Conservation (phyloP, 1,140 invertebrate genomes). For the Papilio aristodemus region DNA sequence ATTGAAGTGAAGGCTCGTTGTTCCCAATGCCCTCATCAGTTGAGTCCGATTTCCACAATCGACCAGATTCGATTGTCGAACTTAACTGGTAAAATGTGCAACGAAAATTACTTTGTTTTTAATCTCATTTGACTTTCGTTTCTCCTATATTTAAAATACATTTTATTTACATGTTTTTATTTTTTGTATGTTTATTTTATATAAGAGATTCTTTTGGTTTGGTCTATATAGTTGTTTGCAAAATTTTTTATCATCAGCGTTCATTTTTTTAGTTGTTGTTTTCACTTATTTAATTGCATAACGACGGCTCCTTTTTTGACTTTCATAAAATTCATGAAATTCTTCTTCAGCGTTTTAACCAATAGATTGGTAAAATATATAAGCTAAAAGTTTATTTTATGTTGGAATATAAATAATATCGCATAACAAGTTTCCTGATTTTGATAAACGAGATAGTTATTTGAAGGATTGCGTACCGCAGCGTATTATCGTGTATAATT, state of each 20-base stretch:
- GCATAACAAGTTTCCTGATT: background rate
- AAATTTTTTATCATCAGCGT: too few species aligned
- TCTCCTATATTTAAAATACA: background rate
- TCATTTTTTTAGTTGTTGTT: too few species aligned
- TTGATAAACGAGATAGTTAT: constrained; percentile 10
- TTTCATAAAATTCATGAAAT: too few species aligned
- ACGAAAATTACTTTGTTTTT: background rate
- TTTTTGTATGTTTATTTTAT: too few species aligned
- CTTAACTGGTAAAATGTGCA: background rate
- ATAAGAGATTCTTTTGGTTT: too few species aligned
- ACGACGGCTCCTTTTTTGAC: too few species aligned
- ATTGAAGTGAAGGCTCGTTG: constrained; percentile 5
- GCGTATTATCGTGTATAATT: constrained; percentile 9
- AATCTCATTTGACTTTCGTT: background rate
- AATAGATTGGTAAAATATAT: background rate
- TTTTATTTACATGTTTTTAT: background rate
- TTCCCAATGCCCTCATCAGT: constrained; percentile 21
- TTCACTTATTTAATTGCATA: too few species aligned
- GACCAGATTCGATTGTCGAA: constrained; percentile 3
- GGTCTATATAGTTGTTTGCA: too few species aligned
- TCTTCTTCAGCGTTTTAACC: too few species aligned
- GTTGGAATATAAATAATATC: background rate
- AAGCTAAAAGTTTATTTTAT: background rate
- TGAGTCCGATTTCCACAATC: constrained; percentile 8
- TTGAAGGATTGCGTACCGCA: background rate